Conservation (phyloP, 2,888 invertebrate species). For the Pteria penguin region DNA sequence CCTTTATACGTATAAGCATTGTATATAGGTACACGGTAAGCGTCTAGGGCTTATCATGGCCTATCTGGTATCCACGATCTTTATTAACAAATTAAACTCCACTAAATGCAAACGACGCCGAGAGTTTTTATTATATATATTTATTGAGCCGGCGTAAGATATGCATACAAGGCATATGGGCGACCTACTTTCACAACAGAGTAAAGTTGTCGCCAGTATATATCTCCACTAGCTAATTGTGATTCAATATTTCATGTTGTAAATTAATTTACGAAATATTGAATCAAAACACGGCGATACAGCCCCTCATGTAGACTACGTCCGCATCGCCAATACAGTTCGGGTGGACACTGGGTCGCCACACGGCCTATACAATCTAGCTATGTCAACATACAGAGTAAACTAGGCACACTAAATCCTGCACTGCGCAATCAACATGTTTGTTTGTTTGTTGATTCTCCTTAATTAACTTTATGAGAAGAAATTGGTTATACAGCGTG, state of each 20-base stretch:
- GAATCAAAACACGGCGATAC: conserved; percentile 4
- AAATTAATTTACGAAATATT: conserved; percentile 19
- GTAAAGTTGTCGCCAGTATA: neutral
- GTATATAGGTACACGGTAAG: too few species aligned
- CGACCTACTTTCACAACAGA: neutral
- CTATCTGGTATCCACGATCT: too few species aligned
- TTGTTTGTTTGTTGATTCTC: conserved; percentile 1
- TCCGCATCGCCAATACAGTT: neutral
- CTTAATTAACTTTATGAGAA: too few species aligned
- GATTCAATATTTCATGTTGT: conserved; percentile 7
- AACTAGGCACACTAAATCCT: neutral
- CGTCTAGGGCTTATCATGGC: too few species aligned
- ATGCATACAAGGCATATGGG: neutral
- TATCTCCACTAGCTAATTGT: conserved; percentile 13
- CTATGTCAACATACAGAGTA: neutral
- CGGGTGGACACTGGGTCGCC: conserved; percentile 2
- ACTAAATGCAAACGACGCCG: too few species aligned
- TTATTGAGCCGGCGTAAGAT: neutral
- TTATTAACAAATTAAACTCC: too few species aligned
- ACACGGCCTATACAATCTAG: neutral
- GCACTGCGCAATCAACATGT: neutral
- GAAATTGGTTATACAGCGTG: too few species aligned
- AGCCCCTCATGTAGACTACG: neutral
- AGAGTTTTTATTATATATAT: neutral
- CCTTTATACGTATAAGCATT: too few species aligned